Conservation (phyloP, 2,797 vertebrate genomes). For the Silurus lanzhouensis region DNA sequence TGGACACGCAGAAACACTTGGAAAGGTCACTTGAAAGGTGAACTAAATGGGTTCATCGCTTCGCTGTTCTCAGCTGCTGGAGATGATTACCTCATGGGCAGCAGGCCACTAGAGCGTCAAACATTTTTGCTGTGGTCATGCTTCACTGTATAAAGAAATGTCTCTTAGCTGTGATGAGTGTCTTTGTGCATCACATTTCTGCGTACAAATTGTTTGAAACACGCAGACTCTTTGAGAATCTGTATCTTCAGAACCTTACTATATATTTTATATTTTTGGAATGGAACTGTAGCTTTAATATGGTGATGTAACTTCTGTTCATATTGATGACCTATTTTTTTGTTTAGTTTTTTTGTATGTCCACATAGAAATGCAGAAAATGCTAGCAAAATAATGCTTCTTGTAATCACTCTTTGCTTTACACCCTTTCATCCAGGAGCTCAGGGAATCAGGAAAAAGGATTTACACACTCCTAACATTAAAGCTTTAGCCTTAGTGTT, state of each 20-base stretch:
- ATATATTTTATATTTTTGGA: not conserved
- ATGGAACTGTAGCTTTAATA: not conserved
- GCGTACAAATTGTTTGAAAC: not conserved
- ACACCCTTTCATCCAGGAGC: conserved; percentile 40
- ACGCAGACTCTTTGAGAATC: not conserved
- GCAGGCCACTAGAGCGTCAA: conserved; percentile 22
- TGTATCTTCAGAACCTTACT: not conserved
- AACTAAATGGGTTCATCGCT: conserved; percentile 44
- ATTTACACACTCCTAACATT: conserved; percentile 1
- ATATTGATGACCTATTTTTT: not conserved
- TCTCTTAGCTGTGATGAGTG: conserved; percentile 18
- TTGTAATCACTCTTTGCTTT: conserved; percentile 29
- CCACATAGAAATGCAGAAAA: not conserved
- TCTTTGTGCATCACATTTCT: conserved; percentile 10
- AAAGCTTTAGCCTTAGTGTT: conserved; percentile 16
- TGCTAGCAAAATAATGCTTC: conserved; percentile 20
- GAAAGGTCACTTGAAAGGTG: conserved; percentile 35
- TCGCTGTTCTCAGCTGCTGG: conserved; percentile 33
- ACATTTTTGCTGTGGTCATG: conserved; percentile 22
- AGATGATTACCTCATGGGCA: conserved; percentile 41
- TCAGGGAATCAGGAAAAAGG: conserved; percentile 33
- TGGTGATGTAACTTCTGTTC: conserved; percentile 3
- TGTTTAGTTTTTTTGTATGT: not conserved
- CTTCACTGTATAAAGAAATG: conserved; percentile 37
- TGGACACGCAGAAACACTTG: conserved; percentile 6